Base-by-base conservation (phyloP, 2,888 invertebrate species). In the Copidosoma aretas region DNA sequence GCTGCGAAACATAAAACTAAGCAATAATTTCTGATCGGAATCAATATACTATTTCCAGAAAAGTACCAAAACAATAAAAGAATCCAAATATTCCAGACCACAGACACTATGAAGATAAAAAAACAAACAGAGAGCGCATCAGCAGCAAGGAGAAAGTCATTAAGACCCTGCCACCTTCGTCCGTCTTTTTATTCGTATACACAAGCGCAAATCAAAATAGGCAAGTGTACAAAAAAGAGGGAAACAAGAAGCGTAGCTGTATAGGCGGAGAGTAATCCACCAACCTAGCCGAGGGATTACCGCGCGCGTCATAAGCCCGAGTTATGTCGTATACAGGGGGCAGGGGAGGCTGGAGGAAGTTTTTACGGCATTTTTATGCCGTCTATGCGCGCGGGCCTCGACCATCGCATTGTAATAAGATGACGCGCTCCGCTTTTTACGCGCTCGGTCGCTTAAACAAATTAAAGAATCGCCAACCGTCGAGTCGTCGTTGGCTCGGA, bases 341-440 rank as follows among this genome's bases (percentile, higher is more conserved):
- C 76, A 77, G 76, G 76, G 72, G 70, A 74, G 77, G 77, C 76
- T 77, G 72, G 69, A 76, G 75, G 75, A 80, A 78, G 72, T 81
- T 82, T 82, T 83, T 81, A 83, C 78, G 79, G 79, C 76, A 73
- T 77, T 81, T 82, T 82, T 82, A 83, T 78, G 79, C 78, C 76
- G 77, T 74, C 74, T 75, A 75, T 76, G 77, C 75, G 54, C 73
- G 71, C 74, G 75, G 43, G 3, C 74, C 75, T 71, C 67, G 74
- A 68, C 76, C 75, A 62, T 64, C n/a, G 67, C 70, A 68, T 72
- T 73, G 72, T 70, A 70, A 68, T 71, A 70, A 67, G 60, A 46
- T 32, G 67, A 64, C 67, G 69, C 67, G 70, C 73, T 66, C 61
- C 72, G 63, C 57, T 73, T 72, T 64, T 67, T 67, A 64, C 68